phyloP scores from a whole-genome alignment of 1,140 invertebrate species.

The Trialeurodes vaporariorum region DNA sequence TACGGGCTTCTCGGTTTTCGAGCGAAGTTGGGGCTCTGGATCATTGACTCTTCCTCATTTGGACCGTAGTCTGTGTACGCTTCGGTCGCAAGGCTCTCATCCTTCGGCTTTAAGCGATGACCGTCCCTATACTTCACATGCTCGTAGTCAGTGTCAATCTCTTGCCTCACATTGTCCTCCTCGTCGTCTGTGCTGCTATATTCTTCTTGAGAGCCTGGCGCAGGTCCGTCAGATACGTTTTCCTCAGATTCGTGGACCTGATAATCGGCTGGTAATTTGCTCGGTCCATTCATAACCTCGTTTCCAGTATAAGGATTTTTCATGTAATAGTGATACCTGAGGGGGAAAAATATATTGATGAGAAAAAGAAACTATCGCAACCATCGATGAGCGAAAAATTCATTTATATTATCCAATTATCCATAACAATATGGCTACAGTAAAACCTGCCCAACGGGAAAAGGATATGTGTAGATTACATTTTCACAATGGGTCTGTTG shows the following conservation, averaged over 20 bases:
- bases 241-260: background rate
- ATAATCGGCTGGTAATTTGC: background rate
- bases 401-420: no score
- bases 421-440: no score
- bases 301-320: no score
- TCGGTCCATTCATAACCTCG: no score
- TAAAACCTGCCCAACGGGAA: no score
- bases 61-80: background rate
- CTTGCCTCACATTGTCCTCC: background rate
- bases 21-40: background rate
- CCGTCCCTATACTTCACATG: background rate
- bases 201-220: background rate
- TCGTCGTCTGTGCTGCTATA: background rate
- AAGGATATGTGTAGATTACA: no score
- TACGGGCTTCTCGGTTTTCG: background rate
- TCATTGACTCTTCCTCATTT: background rate
- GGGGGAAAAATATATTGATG: no score
- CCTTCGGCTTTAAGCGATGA: background rate
- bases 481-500: no score
- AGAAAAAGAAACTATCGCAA: no score
- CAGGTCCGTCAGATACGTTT: background rate
- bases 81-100: background rate
- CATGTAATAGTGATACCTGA: no score
- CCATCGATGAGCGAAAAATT: no score
- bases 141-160: background rate